Base-by-base conservation (phyloP, 2,797 vertebrate species). In the Alca torda region DNA sequence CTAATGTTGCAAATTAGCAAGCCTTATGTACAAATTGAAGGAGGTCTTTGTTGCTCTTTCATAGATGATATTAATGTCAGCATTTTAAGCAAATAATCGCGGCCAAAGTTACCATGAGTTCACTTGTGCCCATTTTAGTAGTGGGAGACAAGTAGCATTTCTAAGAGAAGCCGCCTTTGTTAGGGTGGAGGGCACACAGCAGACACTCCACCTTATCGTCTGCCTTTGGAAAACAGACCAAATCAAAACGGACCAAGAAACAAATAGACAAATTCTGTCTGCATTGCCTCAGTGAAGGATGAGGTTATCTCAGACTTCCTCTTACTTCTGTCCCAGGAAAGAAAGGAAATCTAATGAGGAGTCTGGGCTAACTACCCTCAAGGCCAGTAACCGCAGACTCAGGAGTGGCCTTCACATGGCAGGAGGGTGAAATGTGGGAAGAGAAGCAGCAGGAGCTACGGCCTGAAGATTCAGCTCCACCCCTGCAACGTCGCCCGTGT, bases 1-100 rank as follows among this genome's bases (percentile, higher is more conserved):
- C 77, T 84, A 76, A 94, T 21, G 57, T 56, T 95, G 95, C 83
- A 97, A 96, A 97, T 96, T 80, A 97, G 87, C 75, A 96, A 95
- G 86, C 72, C 67, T 97, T 92, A 89, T 21, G 60, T 69, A 95
- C 74, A 80, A 94, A 94, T 2, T 76, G 86, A 95, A 94, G 78
- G 83, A 61, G 63, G 93, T 80, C 67, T 91, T 93, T 45, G 65
- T 86, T 93, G 77, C 43, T 95, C 25, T 92, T 94, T 87, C 74
- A 70, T 2, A 68, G 61, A 86, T 81, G 30, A 63, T 41, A 80
- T 70, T 79, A 79, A 65, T 4, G 33, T 76, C 72, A 80, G 16
- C 28, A 90, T 94, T 96, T 85, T 50, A 94, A 79, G 41, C 39
- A 92, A 95, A 39, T 53, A 72, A 92, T 43, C 82, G 65, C 6